phyloP scores from a whole-genome alignment of 2,113 vertebrate genomes.

The Taxidea taxus region DNA sequence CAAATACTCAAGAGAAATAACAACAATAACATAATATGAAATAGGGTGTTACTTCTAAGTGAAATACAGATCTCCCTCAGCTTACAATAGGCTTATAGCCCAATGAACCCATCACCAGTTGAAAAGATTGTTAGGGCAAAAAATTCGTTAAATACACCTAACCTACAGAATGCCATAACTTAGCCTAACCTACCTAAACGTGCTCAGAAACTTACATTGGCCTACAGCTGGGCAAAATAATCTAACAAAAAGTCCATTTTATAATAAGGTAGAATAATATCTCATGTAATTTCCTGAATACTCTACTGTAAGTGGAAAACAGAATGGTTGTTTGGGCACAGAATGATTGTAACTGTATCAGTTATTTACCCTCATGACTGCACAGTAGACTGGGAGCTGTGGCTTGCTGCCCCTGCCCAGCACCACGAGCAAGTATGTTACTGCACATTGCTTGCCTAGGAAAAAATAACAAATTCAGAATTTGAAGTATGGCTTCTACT shows the following conservation, averaged over 20 bases:
- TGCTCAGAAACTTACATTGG: not conserved
- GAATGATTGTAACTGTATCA: not conserved
- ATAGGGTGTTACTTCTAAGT: not conserved
- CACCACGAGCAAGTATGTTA: not conserved
- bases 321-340: not conserved
- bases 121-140: not conserved
- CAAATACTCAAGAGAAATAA: not conserved
- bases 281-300: not conserved
- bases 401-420: not conserved
- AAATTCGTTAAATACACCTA: not conserved
- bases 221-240: not conserved
- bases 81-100: not conserved
- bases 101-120: not conserved
- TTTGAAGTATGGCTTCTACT: not conserved
- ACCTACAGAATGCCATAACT: not conserved
- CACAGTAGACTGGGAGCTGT: not conserved
- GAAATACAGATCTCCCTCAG: not conserved
- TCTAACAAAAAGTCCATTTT: not conserved
- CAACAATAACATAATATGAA: not conserved
- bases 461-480: not conserved
- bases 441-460: not conserved
- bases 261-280: not conserved
- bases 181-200: not conserved
- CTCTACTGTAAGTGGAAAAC: not conserved
- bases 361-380: not conserved